These are phyloP conservation scores for Allobates femoralis DNA, from an alignment of 2,797 vertebrate genomes.

Conservation along the genomic window DNA sequence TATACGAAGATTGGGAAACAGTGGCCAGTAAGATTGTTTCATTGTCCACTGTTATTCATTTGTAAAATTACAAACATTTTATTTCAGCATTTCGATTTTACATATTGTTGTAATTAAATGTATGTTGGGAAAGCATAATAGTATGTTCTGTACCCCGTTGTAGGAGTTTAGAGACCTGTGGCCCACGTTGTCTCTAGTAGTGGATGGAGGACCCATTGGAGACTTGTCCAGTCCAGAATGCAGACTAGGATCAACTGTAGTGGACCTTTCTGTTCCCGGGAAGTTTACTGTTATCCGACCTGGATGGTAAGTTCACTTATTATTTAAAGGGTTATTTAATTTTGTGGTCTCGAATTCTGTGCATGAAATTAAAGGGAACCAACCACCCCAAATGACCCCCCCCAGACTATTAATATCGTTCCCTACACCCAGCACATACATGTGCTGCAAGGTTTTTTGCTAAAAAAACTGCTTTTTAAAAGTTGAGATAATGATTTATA, in stretches of 20 bases:
- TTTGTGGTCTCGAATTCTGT: too few species aligned
- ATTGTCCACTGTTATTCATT: too few species aligned
- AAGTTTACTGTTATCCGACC: slow-evolving; percentile 87
- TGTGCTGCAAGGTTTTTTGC: too few species aligned
- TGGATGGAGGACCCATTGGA: slow-evolving; percentile 89
- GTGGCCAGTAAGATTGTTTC: too few species aligned
- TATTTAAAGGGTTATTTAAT: neutral
- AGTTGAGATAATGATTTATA: too few species aligned
- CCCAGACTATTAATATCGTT: too few species aligned
- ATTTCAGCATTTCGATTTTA: neutral
- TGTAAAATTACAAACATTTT: too few species aligned
- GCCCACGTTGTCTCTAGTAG: slow-evolving; percentile 86
- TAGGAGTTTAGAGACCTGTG: slow-evolving; percentile 95
- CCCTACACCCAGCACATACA: too few species aligned
- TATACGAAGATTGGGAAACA: too few species aligned
- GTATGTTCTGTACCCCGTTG: neutral
- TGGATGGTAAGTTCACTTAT: slow-evolving; percentile 85
- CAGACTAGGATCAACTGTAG: slow-evolving; percentile 92
- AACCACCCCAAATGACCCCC: too few species aligned
- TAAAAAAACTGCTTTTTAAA: too few species aligned
- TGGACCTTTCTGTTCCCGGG: slow-evolving; percentile 85
- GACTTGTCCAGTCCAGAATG: slow-evolving; percentile 78
- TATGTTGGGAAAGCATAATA: neutral
- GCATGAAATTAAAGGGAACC: too few species aligned
- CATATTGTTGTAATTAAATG: neutral